A percentile compares a stretch with the other conserved stretches of the same genome.
Conservation (phyloP, 2,888 invertebrate genomes). For the Sarcophaga rosellei region DNA sequence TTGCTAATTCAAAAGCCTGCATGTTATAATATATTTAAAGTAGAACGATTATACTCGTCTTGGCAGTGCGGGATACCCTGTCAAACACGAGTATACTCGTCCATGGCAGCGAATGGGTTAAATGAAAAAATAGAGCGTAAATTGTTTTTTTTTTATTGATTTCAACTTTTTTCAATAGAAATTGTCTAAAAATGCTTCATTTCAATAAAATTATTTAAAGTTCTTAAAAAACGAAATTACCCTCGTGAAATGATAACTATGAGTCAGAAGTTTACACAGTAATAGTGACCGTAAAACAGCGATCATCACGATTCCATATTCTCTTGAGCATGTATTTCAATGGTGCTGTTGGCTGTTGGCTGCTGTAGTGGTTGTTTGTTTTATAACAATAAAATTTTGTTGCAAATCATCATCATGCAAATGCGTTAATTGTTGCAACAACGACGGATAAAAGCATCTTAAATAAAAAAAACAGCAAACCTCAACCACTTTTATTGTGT, state of each 20-base stretch:
- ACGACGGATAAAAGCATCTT: conserved; percentile 32
- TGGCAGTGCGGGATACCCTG: no score
- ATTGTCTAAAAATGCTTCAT: no score
- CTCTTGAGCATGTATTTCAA: background rate
- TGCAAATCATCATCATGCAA: conserved; percentile 57
- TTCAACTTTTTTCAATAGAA: no score
- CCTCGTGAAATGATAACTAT: background rate
- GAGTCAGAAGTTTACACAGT: background rate
- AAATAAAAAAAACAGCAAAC: conserved; percentile 25
- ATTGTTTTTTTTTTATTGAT: no score
- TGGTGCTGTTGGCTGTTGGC: background rate
- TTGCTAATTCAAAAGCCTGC: no score
- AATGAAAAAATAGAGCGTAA: no score
- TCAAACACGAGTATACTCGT: no score
- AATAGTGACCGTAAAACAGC: background rate
- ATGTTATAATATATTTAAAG: no score
- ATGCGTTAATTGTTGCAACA: conserved; percentile 60
- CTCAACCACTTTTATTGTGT: conserved; percentile 34
- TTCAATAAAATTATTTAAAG: no score
- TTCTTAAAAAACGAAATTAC: background rate
- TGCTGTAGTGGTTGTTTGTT: conserved; percentile 1
- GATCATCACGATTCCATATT: background rate
- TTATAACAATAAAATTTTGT: conserved; percentile 33
- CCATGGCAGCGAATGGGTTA: no score
- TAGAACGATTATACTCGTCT: no score